Evolutionary conservation across 2,888 invertebrate genomes (phyloP).

Genomic region (Xanthia icteritia): DNA sequence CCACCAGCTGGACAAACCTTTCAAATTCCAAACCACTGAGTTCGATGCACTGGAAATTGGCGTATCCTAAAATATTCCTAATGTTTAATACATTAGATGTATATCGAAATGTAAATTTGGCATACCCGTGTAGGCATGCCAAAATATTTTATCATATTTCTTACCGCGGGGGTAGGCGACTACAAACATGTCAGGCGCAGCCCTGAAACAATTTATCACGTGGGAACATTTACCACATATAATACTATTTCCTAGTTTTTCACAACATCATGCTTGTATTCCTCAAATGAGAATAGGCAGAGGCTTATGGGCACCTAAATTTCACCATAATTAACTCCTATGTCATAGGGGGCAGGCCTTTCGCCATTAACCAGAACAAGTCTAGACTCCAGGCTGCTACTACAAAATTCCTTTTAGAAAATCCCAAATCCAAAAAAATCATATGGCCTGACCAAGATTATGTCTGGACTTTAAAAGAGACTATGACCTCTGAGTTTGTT

Average conservation of each 20-base stretch:
- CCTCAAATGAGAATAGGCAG: not conserved
- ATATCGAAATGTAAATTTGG: constrained; percentile 47
- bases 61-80: constrained; percentile 30
- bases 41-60: not conserved
- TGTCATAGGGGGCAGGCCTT: not conserved
- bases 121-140: constrained; percentile 22
- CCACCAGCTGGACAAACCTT: not conserved
- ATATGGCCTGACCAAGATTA: too few relatives aligned
- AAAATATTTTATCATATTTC: constrained; percentile 60
- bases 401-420: not conserved
- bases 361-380: not conserved
- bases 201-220: constrained; percentile 43
- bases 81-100: constrained; percentile 54
- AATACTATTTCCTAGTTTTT: constrained; percentile 16
- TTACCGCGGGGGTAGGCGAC: constrained; percentile 39
- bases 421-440: not conserved
- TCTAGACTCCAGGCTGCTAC: not conserved
- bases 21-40: not conserved
- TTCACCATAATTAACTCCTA: not conserved
- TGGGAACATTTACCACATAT: constrained; percentile 7
- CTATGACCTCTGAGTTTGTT: too few relatives aligned
- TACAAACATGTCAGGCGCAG: constrained; percentile 44
- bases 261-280: not conserved
- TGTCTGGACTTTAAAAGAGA: too few relatives aligned
- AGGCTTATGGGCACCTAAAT: too few relatives aligned